Percentiles rank a stretch among this genome's conserved stretches.
Evolutionary conservation across 2,113 vertebrate genomes (phyloP).

Genomic region (Lutjanus erythropterus): DNA sequence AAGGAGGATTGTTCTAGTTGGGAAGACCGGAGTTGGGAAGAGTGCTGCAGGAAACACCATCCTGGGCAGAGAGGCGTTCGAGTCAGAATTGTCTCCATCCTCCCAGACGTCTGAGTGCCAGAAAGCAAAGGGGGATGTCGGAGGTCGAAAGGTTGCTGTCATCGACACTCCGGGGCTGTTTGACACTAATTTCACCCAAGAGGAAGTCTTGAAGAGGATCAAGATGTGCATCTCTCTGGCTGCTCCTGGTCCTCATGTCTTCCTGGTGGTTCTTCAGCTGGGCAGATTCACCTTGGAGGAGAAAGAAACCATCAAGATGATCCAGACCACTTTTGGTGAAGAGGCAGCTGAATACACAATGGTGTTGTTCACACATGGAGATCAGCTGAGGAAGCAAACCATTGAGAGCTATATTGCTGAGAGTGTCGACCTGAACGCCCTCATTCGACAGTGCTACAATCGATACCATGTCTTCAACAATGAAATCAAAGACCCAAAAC

Average conservation of each 20-base stretch:
- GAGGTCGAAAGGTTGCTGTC: slow-evolving; percentile 24
- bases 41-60: too few relatives aligned
- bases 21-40: slow-evolving; percentile 75
- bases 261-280: slow-evolving; percentile 71
- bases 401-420: slow-evolving; percentile 51
- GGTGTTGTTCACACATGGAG: slow-evolving; percentile 75
- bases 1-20: slow-evolving; percentile 69
- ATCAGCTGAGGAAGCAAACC: slow-evolving; percentile 54
- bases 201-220: slow-evolving; percentile 56
- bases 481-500: slow-evolving; percentile 51
- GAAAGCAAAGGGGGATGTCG: slow-evolving; percentile 27
- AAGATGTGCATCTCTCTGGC: slow-evolving; percentile 53
- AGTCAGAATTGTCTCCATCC: not conserved
- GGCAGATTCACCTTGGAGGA: slow-evolving; percentile 67
- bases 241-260: slow-evolving; percentile 74
- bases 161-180: slow-evolving; percentile 82
- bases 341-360: slow-evolving; percentile 62
- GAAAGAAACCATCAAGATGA: slow-evolving; percentile 37
- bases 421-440: slow-evolving; percentile 3
- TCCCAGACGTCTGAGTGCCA: slow-evolving; percentile 46
- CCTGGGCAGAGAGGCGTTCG: slow-evolving; percentile 65
- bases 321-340: slow-evolving; percentile 60
- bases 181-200: slow-evolving; percentile 52
- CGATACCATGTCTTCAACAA: slow-evolving; percentile 75
- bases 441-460: slow-evolving; percentile 32